These are phyloP conservation scores for Garra rufa DNA, from an alignment of 2,113 vertebrate genomes.

Conservation along the genomic window DNA sequence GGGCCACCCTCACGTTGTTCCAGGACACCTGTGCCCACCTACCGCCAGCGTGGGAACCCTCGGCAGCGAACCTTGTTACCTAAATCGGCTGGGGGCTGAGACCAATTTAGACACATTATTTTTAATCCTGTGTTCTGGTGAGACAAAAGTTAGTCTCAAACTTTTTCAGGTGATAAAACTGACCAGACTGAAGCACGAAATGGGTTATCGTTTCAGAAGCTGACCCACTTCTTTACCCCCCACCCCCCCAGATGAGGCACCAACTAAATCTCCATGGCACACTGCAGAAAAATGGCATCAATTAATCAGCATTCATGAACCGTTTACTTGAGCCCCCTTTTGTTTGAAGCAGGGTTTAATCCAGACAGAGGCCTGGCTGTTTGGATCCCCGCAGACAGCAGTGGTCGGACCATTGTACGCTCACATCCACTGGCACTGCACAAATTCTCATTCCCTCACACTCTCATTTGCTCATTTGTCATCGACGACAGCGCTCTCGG, in stretches of 20 bases:
- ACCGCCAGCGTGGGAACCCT: constrained; percentile 79
- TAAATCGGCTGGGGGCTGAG: constrained; percentile 56
- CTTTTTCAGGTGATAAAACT: not conserved
- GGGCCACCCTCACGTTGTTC: constrained; percentile 89
- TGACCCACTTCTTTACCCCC: constrained; percentile 52
- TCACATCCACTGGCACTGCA: constrained; percentile 79
- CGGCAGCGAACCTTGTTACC: constrained; percentile 65
- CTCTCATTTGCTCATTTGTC: constrained; percentile 66
- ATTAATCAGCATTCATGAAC: constrained; percentile 86
- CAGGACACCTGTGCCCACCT: constrained; percentile 81
- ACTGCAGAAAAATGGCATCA: constrained; percentile 81
- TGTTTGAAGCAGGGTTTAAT: constrained; percentile 76
- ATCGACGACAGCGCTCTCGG: constrained; percentile 13
- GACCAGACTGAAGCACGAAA: not conserved
- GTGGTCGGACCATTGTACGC: constrained; percentile 76
- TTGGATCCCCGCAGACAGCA: constrained; percentile 77
- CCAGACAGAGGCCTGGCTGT: constrained; percentile 83
- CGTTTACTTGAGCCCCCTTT: constrained; percentile 81
- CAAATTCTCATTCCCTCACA: constrained; percentile 74
- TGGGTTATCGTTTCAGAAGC: constrained; percentile 38
- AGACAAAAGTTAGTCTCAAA: not conserved
- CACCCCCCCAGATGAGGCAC: constrained; percentile 49
- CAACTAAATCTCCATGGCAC: constrained; percentile 77
- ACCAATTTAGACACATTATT: constrained; percentile 23
- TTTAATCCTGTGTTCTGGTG: not conserved